Evolutionary conservation across 2,113 vertebrate species (phyloP).

Genomic region (Felis chaus): DNA sequence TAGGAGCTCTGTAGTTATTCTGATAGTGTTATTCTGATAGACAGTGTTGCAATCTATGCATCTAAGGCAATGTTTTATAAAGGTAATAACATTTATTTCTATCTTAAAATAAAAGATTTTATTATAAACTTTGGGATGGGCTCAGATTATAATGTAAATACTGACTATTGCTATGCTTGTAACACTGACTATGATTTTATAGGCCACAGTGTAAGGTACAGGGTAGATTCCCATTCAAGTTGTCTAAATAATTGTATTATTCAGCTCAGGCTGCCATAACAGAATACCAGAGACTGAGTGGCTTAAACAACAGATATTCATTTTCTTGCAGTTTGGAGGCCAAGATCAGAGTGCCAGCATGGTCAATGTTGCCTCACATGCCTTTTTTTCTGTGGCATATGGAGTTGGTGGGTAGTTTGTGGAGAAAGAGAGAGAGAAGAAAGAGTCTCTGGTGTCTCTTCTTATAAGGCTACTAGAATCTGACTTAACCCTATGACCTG

Average conservation of each 20-base stretch:
- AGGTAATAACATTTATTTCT: not conserved
- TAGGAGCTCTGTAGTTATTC: not conserved
- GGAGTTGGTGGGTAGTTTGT: not conserved
- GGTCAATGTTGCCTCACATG: not conserved
- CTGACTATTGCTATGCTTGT: not conserved
- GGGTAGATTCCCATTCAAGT: not conserved
- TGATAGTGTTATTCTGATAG: not conserved
- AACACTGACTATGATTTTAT: not conserved
- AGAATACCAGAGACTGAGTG: not conserved
- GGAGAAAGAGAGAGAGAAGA: not conserved
- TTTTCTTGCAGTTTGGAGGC: not conserved
- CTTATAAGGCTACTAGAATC: not conserved
- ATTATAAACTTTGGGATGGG: not conserved
- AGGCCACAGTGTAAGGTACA: not conserved
- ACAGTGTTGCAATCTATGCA: not conserved
- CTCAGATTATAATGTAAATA: not conserved
- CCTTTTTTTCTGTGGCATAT: not conserved
- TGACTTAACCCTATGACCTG: not conserved
- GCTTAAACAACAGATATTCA: not conserved
- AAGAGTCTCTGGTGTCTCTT: not conserved
- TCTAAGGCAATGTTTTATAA: not conserved
- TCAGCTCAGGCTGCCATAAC: not conserved
- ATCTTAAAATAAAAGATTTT: not conserved
- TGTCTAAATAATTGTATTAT: not conserved
- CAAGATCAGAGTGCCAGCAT: not conserved